phyloP scores from a whole-genome alignment of 2,888 invertebrate species.

The Nudaria mundana region DNA sequence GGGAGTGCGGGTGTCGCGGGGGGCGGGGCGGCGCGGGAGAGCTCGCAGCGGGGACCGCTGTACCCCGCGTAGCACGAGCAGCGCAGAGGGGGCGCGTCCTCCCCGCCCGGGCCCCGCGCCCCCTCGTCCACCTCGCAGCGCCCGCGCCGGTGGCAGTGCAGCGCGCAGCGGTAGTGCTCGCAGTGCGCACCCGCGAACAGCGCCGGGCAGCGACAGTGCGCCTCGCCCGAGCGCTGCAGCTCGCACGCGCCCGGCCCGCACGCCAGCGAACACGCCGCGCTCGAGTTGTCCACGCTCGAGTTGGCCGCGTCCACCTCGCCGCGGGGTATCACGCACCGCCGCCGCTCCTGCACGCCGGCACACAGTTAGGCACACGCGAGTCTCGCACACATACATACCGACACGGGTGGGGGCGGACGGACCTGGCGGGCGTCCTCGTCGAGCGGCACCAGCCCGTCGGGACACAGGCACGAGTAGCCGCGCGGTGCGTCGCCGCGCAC shows the following conservation, averaged over 20 bases:
- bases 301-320: slow-evolving; percentile 4
- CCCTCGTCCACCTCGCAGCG: slow-evolving; percentile 33
- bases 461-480: slow-evolving; percentile 76
- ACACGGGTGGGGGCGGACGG: slow-evolving; percentile 14
- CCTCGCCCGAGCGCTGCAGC: slow-evolving; percentile 16
- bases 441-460: slow-evolving; percentile 70
- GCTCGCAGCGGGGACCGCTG: slow-evolving; percentile 85
- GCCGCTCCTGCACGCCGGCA: slow-evolving; percentile 29
- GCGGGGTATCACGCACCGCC: slow-evolving; percentile 43
- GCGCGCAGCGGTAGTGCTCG: slow-evolving; percentile 55
- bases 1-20: no score
- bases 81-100: slow-evolving; percentile 43
- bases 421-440: slow-evolving; percentile 32
- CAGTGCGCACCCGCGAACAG: slow-evolving; percentile 45
- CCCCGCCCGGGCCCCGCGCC: not conserved
- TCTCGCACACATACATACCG: no score
- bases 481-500: slow-evolving; percentile 69
- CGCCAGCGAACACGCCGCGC: slow-evolving; percentile 84
- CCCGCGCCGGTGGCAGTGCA: slow-evolving; percentile 42
- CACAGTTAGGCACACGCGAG: not conserved
- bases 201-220: slow-evolving; percentile 27
- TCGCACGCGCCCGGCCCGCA: slow-evolving; percentile 78
- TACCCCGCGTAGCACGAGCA: slow-evolving; percentile 86
- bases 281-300: slow-evolving; percentile 36
- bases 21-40: slow-evolving; percentile 11